Base-by-base conservation (phyloP, 2,113 vertebrate species). In the Microtus oregoni region DNA sequence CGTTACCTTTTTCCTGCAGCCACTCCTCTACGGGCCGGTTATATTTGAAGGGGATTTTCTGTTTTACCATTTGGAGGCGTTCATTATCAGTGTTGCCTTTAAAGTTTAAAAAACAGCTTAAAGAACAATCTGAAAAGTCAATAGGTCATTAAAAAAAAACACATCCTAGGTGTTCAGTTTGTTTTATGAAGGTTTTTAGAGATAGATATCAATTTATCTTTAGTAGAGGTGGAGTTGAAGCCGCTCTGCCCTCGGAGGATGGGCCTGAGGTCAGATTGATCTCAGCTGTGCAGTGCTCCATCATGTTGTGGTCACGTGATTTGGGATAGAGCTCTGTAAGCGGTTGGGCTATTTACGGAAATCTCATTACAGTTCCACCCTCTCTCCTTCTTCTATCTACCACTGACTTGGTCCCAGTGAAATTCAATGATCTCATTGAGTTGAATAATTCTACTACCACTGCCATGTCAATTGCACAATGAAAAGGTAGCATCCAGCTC, bases 21-120 rank as follows among this genome's bases (percentile, higher is more conserved):
- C 99, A 99, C 98, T 99, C 99, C 98, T 99, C 99, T 99, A 99
- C 99, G 88, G 99, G 99, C 98, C 99, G 99, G 99, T 99, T 99
- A 99, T 99, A 99, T 99, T 99, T 99, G 99, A 99, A 99, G 98
- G 99, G 99, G 99, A 99, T 99, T 99, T 99, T 99, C 99, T 99
- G 99, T 99, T 99, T 99, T 99, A 99, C 99, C 99, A 99, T 99
- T 99, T 99, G 99, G 99, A 99, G 99, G 98, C 99, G 99, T 98
- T 99, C 99, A 99, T 99, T 99, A 99, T 99, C 99, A 99, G 99
- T 99, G 99, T 99, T 99, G 98, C 99, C 99, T 99, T 99, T 99
- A 99, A 99, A 99, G 99, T 99, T 99, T 99, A 99, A 99, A 99
- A 99, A 99, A 99, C 98, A 99, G 99, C 99, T 99, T 99, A 99